These are phyloP conservation scores for Corella eumyota DNA, from an alignment of 23 tunicate species.

Conservation along the genomic window DNA sequence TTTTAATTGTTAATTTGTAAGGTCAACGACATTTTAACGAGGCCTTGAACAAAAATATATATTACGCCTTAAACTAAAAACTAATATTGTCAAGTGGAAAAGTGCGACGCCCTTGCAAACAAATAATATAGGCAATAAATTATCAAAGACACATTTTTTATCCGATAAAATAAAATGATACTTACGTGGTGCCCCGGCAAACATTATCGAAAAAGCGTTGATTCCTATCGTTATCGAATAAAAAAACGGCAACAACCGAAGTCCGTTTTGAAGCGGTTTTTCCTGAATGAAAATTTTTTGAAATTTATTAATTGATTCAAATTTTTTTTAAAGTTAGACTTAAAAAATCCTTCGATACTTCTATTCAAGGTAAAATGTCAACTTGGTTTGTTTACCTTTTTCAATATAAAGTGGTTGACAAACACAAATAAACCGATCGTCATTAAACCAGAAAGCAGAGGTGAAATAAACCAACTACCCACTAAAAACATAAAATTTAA, in stretches of 20 bases:
- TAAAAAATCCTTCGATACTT: too few species aligned
- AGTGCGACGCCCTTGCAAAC: too few species aligned
- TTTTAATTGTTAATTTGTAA: too few species aligned
- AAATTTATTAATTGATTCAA: too few species aligned
- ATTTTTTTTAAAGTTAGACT: too few species aligned
- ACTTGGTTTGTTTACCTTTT: too few species aligned
- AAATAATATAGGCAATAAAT: too few species aligned
- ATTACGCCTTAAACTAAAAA: too few species aligned
- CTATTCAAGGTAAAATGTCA: too few species aligned
- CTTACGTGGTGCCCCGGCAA: slow-evolving; percentile 61
- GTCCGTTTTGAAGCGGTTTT: slow-evolving; percentile 26
- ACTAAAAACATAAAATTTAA: slow-evolving; percentile 13
- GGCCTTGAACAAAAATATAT: too few species aligned
- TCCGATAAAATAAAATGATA: background rate
- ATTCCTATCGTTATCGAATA: slow-evolving; percentile 69
- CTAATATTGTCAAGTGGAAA: too few species aligned
- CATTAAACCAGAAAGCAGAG: slow-evolving; percentile 69
- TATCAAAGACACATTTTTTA: background rate
- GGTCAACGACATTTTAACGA: too few species aligned
- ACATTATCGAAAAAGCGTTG: slow-evolving; percentile 79
- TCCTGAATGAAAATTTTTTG: slow-evolving; percentile 10
- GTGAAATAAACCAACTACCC: slow-evolving; percentile 89
- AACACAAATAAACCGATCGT: slow-evolving; percentile 37
- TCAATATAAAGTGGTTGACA: slow-evolving; percentile 8
- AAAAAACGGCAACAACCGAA: slow-evolving; percentile 51